phyloP scores from a whole-genome alignment of 2,113 vertebrate genomes.

The Aphelocoma coerulescens region DNA sequence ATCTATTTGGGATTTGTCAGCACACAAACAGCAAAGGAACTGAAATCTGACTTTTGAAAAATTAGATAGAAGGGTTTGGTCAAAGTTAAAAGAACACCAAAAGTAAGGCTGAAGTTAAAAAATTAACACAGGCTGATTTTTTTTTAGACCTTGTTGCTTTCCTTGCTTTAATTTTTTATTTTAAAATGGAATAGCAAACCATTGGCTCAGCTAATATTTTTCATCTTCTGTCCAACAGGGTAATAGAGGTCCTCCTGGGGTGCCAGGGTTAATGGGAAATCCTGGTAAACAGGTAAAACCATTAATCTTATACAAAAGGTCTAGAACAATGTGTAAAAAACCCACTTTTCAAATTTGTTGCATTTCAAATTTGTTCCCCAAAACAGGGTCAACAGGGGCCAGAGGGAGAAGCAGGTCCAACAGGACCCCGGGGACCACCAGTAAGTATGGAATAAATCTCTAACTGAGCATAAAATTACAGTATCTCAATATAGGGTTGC shows the following conservation, averaged over 20 bases:
- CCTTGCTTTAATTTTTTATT: neutral
- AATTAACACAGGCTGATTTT: neutral
- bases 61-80: neutral
- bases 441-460: constrained; percentile 75
- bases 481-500: neutral
- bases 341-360: neutral
- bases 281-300: constrained; percentile 87
- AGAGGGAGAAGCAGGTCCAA: constrained; percentile 84
- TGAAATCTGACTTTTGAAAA: neutral
- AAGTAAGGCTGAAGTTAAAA: neutral
- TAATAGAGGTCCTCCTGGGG: constrained; percentile 77
- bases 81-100: neutral
- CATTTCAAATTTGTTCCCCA: neutral
- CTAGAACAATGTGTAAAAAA: neutral
- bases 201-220: neutral
- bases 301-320: neutral
- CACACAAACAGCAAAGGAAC: neutral
- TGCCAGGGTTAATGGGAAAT: constrained; percentile 87
- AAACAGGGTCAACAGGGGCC: constrained; percentile 88
- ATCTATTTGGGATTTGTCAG: neutral
- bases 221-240: constrained; percentile 74
- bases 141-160: neutral
- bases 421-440: constrained; percentile 83
- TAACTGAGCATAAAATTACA: neutral
- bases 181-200: neutral